These are phyloP conservation scores for cattle (Bos taurus) DNA, from an alignment of 2,113 vertebrate genomes.

Conservation along the genomic window DNA sequence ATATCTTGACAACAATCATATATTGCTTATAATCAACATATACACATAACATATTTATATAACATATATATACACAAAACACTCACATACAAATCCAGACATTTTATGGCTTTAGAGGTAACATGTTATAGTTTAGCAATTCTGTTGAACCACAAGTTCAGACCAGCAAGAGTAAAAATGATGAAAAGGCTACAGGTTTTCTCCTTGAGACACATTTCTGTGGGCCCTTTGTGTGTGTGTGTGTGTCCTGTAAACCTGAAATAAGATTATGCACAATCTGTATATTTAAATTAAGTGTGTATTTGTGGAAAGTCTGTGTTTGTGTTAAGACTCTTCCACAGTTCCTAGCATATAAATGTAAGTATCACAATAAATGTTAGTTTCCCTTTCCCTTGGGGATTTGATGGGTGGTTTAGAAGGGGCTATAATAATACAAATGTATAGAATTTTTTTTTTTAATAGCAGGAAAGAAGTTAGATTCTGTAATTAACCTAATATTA, in stretches of 20 bases:
- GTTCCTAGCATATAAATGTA: background rate
- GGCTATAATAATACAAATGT: background rate
- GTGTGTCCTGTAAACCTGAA: background rate
- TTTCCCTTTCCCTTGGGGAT: background rate
- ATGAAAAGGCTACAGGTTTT: background rate
- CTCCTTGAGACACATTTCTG: background rate
- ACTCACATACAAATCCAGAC: background rate
- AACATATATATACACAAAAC: background rate
- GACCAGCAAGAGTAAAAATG: background rate
- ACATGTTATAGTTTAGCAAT: background rate
- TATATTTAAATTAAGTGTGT: background rate
- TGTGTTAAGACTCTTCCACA: background rate
- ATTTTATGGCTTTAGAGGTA: background rate
- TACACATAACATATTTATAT: background rate
- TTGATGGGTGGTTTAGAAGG: background rate
- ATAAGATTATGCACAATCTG: background rate
- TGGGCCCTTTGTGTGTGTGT: background rate
- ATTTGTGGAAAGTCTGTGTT: slow-evolving; percentile 5
- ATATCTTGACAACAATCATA: background rate
- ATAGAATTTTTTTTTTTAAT: background rate
- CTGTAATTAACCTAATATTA: slow-evolving; percentile 36
- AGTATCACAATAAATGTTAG: slow-evolving; percentile 7
- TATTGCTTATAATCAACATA: background rate
- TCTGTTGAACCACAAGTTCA: slow-evolving; percentile 10
- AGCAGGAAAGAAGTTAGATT: background rate